These are phyloP conservation scores for Neomicropteryx cornuta DNA, from an alignment of 1,140 invertebrate species.

Conservation along the genomic window DNA sequence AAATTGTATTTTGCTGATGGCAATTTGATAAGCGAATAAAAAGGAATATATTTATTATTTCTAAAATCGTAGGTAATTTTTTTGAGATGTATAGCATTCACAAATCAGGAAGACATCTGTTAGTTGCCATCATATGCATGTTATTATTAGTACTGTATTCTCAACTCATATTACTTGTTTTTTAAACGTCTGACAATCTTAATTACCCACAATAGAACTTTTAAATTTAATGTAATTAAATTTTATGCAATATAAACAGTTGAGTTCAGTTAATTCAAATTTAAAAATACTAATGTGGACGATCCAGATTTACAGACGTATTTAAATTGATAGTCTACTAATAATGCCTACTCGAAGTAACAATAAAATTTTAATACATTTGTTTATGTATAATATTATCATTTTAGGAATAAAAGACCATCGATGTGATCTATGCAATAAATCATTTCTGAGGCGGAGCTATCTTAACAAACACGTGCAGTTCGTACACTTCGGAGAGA, in stretches of 20 bases:
- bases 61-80: too few relatives aligned
- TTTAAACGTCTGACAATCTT: slow-evolving; percentile 1
- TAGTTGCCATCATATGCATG: too few relatives aligned
- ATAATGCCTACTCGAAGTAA: neutral
- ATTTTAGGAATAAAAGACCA: slow-evolving; percentile 10
- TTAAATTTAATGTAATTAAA: too few relatives aligned
- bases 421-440: slow-evolving; percentile 8
- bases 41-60: too few relatives aligned
- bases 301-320: neutral
- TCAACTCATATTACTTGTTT: neutral
- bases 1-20: too few relatives aligned
- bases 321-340: neutral
- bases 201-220: too few relatives aligned
- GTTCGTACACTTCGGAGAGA: slow-evolving; percentile 9
- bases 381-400: neutral
- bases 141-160: neutral
- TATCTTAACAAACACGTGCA: slow-evolving; percentile 9
- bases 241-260: slow-evolving; percentile 10
- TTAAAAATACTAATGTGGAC: slow-evolving; percentile 7
- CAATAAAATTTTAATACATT: neutral
- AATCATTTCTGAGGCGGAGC: slow-evolving; percentile 9
- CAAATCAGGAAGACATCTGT: too few relatives aligned
- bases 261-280: slow-evolving; percentile 7
- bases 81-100: too few relatives aligned
- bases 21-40: too few relatives aligned